Evolutionary conservation across 2,797 vertebrate species (phyloP).

Genomic region (Xenopus petersii): DNA sequence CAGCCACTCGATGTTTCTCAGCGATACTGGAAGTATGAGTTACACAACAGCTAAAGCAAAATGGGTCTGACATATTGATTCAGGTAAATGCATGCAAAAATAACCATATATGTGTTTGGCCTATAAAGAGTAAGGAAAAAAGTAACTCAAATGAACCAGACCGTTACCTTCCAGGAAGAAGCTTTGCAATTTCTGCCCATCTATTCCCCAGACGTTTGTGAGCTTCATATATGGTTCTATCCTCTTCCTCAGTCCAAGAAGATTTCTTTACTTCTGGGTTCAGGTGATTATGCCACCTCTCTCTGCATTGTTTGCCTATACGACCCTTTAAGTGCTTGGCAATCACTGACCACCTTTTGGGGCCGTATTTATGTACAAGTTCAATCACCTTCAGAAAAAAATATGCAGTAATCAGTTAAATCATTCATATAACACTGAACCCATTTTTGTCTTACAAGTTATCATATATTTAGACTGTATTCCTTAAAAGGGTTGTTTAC

Average conservation of each 20-base stretch:
- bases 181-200: constrained; percentile 98
- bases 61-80: too few species aligned
- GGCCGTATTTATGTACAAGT: constrained; percentile 97
- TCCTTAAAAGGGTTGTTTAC: too few species aligned
- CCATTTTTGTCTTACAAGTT: too few species aligned
- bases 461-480: too few species aligned
- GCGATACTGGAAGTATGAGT: too few species aligned
- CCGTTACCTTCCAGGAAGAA: constrained; percentile 92
- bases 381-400: constrained; percentile 86
- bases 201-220: constrained; percentile 98
- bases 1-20: too few species aligned
- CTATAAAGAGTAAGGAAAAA: background rate
- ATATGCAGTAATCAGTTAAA: background rate
- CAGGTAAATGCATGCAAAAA: too few species aligned
- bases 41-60: too few species aligned
- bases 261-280: constrained; percentile 99
- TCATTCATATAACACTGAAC: too few species aligned
- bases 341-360: constrained; percentile 98
- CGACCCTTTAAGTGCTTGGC: constrained; percentile 98
- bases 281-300: constrained; percentile 98
- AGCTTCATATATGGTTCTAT: constrained; percentile 97
- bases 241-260: constrained; percentile 98
- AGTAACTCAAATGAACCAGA: background rate
- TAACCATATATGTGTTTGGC: background rate
- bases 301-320: constrained; percentile 97